Conservation (phyloP, 1,140 invertebrate genomes). For the Zaprionus nigranus region DNA sequence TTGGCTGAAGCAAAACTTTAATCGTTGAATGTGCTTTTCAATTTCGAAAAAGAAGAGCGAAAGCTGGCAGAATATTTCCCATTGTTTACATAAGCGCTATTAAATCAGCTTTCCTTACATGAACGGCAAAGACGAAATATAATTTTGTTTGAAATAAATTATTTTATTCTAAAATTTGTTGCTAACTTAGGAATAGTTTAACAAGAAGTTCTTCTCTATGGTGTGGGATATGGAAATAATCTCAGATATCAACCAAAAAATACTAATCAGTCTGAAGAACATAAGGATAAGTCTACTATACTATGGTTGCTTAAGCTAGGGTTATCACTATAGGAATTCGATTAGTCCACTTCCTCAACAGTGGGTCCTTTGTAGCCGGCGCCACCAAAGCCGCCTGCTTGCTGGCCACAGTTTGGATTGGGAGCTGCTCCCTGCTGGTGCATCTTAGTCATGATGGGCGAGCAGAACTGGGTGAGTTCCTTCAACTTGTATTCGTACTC, state of each 20-base stretch:
- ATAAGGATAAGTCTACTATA: background rate
- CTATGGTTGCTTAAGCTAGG: background rate
- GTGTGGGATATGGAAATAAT: background rate
- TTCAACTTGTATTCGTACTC: slow-evolving; percentile 87
- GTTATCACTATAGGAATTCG: background rate
- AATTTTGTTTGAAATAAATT: slow-evolving; percentile 21
- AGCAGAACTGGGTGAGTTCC: slow-evolving; percentile 85
- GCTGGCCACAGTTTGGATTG: slow-evolving; percentile 80
- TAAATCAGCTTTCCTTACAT: background rate
- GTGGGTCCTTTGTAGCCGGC: slow-evolving; percentile 86
- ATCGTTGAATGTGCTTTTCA: background rate
- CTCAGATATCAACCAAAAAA: slow-evolving; percentile 20
- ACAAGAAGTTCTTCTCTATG: slow-evolving; percentile 16
- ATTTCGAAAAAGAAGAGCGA: no score
- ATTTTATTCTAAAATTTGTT: slow-evolving; percentile 45
- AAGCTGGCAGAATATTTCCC: no score
- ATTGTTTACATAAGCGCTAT: no score
- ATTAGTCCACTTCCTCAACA: slow-evolving; percentile 91
- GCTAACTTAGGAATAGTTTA: slow-evolving; percentile 41
- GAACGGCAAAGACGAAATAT: background rate
- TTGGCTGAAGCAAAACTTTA: slow-evolving; percentile 15
- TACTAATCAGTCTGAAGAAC: slow-evolving; percentile 19
- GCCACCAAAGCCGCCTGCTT: slow-evolving; percentile 84
- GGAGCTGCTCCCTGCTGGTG: slow-evolving; percentile 83
- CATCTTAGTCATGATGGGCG: slow-evolving; percentile 86